These are phyloP conservation scores for Anhinga anhinga DNA, from an alignment of 2,113 vertebrate genomes.

Conservation along the genomic window DNA sequence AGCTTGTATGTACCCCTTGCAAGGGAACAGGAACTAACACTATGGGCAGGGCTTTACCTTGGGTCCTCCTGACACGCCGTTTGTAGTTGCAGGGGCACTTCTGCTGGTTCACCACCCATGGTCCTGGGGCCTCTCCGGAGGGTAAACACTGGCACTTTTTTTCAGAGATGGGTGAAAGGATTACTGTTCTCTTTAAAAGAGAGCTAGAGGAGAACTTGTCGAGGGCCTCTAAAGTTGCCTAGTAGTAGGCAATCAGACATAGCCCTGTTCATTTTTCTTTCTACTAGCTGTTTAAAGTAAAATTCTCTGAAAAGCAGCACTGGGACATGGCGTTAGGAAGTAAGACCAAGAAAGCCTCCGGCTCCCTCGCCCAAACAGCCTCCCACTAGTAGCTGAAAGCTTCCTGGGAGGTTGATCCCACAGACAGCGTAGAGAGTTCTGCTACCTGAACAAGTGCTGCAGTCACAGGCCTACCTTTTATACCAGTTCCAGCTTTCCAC, in stretches of 20 bases:
- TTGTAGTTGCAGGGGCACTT: not conserved
- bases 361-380: not conserved
- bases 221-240: not conserved
- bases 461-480: not conserved
- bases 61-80: accelerated
- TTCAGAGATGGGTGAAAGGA: not conserved
- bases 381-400: not conserved
- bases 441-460: not conserved
- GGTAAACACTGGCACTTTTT: not conserved
- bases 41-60: not conserved
- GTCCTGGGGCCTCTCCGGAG: not conserved
- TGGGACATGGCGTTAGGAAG: not conserved
- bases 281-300: not conserved
- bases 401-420: not conserved
- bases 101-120: not conserved
- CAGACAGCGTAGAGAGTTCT: not conserved
- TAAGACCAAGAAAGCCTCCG: not conserved
- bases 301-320: not conserved
- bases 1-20: not conserved
- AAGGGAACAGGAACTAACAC: not conserved
- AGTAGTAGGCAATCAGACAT: not conserved
- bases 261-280: not conserved
- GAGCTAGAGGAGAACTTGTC: not conserved
- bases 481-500: not conserved
- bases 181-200: not conserved